Conservation (phyloP, 2,113 vertebrate genomes). For the Bombycilla garrulus region DNA sequence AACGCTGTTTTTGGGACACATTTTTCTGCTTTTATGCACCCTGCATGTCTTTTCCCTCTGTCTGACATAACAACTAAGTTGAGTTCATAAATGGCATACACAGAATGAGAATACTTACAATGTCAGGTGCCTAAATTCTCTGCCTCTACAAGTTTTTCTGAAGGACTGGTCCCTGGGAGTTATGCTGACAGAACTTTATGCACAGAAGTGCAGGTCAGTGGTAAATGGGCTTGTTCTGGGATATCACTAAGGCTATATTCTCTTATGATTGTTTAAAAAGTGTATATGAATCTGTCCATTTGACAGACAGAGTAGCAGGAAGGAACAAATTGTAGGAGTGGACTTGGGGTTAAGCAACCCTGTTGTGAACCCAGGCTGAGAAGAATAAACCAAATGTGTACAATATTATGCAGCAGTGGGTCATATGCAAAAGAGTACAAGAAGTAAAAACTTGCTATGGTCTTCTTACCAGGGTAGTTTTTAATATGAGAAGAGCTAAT, state of each 20-base stretch:
- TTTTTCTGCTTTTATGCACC: slow-evolving; percentile 63
- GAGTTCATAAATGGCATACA: not conserved
- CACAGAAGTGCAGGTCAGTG: not conserved
- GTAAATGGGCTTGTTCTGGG: not conserved
- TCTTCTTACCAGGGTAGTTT: not conserved
- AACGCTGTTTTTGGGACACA: slow-evolving; percentile 49
- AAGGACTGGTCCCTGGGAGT: not conserved
- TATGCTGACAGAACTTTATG: not conserved
- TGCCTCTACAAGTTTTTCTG: not conserved
- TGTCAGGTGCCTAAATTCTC: not conserved
- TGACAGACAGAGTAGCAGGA: not conserved
- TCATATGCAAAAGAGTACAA: not conserved
- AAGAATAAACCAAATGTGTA: not conserved
- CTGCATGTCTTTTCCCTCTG: slow-evolving; percentile 37
- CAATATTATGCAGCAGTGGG: not conserved
- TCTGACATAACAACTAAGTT: slow-evolving; percentile 22
- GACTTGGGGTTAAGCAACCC: not conserved
- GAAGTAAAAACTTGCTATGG: not conserved
- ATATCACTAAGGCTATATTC: not conserved
- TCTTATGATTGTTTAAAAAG: not conserved
- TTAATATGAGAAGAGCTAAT: not conserved
- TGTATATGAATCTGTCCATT: not conserved
- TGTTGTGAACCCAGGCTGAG: not conserved
- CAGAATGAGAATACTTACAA: slow-evolving; percentile 20
- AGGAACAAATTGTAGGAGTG: not conserved